Evolutionary conservation across 1,140 invertebrate species (phyloP).

Genomic region (Hyles vespertilio): DNA sequence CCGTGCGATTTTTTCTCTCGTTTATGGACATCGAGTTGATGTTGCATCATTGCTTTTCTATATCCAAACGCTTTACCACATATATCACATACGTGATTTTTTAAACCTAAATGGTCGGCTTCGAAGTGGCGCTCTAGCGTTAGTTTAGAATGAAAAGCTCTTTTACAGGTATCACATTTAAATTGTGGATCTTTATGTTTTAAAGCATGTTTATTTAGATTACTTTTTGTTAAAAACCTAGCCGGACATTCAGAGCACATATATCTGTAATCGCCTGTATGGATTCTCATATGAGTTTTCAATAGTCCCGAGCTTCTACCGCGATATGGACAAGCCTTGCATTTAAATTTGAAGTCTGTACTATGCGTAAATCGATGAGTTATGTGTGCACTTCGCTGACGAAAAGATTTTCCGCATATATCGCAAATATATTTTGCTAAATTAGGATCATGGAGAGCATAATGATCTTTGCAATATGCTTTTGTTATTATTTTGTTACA

Average conservation of each 20-base stretch:
- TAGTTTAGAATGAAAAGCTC: constrained; percentile 55
- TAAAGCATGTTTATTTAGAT: constrained; percentile 70
- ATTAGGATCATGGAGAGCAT: constrained; percentile 60
- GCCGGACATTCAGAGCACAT: constrained; percentile 74
- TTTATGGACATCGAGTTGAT: constrained; percentile 72
- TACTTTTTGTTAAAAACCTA: constrained; percentile 71
- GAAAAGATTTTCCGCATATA: constrained; percentile 63
- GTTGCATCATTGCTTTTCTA: constrained; percentile 71
- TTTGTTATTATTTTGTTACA: constrained; percentile 56
- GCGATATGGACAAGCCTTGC: constrained; percentile 60
- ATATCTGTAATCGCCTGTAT: constrained; percentile 72
- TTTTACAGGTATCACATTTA: constrained; percentile 58
- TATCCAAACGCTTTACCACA: constrained; percentile 75
- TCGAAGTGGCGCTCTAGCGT: constrained; percentile 58
- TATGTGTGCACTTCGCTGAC: constrained; percentile 54
- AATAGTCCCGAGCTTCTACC: constrained; percentile 52
- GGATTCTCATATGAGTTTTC: constrained; percentile 72
- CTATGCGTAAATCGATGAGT: constrained; percentile 59
- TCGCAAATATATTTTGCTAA: constrained; percentile 62
- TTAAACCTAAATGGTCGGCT: constrained; percentile 72
- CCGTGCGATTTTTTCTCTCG: constrained; percentile 53
- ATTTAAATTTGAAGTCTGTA: constrained; percentile 60
- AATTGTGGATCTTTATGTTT: constrained; percentile 59
- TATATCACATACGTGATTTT: constrained; percentile 69
- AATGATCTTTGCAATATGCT: constrained; percentile 55